Evolutionary conservation across 2,888 invertebrate species (phyloP), one percentile per base, ranked within the genome.

Genomic region (Acleris emargana): DNA sequence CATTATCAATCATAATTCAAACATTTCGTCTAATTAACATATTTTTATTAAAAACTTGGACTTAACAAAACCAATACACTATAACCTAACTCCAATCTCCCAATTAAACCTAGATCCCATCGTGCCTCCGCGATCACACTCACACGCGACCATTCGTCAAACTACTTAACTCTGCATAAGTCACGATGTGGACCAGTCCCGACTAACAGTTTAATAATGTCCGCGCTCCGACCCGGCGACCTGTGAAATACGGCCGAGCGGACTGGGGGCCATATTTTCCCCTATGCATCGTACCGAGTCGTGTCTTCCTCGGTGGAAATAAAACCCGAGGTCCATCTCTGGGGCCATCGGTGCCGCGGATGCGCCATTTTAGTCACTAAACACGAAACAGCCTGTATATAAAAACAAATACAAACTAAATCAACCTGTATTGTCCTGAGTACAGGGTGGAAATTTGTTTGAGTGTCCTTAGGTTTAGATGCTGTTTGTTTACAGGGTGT

Each of bases 301-400:
- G 92, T 92, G 92, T 91, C 91, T 91, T 91, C 90, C 89, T 87
- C 78, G 85, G 84, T 90, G 89, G 91, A 91, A 91, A 92, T 92
- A 92, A 91, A 91, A 91, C 89, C 84, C 86, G 83, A 88, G 87
- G 91, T 92, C 92, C 92, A 91, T 91, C 92, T 91, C 87, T 86
- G 81, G 86, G 92, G 92, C 86, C 92, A 91, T 92, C 92, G 88
- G 87, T 82, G 85, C 87, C 87, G 85, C 84, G 87, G 89, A 91
- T 91, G 91, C 90, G 89, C 90, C 81, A 88, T 89, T 89, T 89
- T 78, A 75, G 60, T 58, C 13, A 51, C 52, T 71, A 68, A 60
- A 59, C 16, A 38, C 68, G 45, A 71, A 85, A 84, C 73, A 71
- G 59, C 76, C 32, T 74, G 86, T 74, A 63, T 69, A 43, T 51